phyloP scores from a whole-genome alignment of 2,797 vertebrate genomes.

The Momotus momota region DNA sequence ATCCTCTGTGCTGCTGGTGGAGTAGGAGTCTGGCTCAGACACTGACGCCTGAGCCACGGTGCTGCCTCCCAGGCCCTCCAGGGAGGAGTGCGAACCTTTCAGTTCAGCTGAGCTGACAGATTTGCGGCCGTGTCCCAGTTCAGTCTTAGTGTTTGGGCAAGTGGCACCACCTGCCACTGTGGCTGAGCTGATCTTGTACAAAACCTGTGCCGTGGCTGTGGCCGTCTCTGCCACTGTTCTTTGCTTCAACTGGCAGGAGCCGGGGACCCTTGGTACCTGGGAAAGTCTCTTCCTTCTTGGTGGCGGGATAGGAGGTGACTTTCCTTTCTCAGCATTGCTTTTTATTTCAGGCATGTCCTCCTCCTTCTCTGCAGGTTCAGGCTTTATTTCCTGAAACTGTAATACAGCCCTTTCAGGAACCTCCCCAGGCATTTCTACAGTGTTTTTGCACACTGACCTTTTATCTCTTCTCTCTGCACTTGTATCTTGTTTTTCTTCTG shows the following conservation, averaged over 20 bases:
- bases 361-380: neutral
- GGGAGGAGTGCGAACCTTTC: constrained; percentile 80
- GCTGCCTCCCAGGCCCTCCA: constrained; percentile 81
- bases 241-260: neutral
- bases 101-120: constrained; percentile 51
- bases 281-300: constrained; percentile 86
- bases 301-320: constrained; percentile 85
- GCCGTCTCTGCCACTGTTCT: neutral
- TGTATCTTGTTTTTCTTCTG: neutral
- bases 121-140: neutral
- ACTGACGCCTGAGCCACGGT: neutral
- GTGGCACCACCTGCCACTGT: neutral
- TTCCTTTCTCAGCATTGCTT: constrained; percentile 30
- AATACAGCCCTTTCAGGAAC: constrained; percentile 1
- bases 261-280: neutral
- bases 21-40: constrained; percentile 89
- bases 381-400: constrained; percentile 24
- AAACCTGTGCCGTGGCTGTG: accelerated
- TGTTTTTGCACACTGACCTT: neutral
- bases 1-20: constrained; percentile 94
- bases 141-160: neutral
- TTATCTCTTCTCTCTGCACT: neutral
- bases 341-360: neutral
- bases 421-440: constrained; percentile 35
- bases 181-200: neutral